Percentiles rank a stretch among this genome's conserved stretches.
Evolutionary conservation across 2,113 vertebrate genomes (phyloP).

Genomic region (Thomomys bottae): DNA sequence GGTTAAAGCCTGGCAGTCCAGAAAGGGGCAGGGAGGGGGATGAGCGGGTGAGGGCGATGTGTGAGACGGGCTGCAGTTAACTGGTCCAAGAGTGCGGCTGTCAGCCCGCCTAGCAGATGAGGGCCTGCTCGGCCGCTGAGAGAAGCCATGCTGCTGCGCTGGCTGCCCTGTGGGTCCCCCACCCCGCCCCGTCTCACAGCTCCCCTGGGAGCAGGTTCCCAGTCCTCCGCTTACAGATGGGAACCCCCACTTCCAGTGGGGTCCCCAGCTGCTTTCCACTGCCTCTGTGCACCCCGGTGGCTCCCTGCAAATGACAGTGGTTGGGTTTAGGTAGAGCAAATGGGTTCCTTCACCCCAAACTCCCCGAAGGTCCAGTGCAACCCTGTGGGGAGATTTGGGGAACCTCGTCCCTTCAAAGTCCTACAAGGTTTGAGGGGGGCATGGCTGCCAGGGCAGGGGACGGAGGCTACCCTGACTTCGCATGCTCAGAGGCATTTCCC

Average conservation of each 20-base stretch:
- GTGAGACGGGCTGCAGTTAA: not conserved
- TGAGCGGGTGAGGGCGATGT: too few relatives aligned
- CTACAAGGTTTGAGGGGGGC: not conserved
- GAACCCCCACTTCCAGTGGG: not conserved
- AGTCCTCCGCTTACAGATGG: not conserved
- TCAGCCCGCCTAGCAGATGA: not conserved
- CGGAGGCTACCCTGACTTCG: not conserved
- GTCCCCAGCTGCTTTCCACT: accelerated
- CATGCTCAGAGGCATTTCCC: not conserved
- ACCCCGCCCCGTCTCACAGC: too few relatives aligned
- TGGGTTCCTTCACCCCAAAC: accelerated
- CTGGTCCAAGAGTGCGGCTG: not conserved
- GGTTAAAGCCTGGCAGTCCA: too few relatives aligned
- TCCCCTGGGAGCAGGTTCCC: not conserved
- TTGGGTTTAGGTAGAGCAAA: not conserved
- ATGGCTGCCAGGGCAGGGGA: not conserved
- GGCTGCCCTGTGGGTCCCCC: too few relatives aligned
- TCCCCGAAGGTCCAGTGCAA: accelerated
- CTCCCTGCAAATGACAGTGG: accelerated
- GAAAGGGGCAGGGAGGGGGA: too few relatives aligned
- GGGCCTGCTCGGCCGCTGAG: too few relatives aligned
- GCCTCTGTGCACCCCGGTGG: accelerated
- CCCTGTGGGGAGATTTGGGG: accelerated
- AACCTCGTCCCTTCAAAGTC: not conserved
- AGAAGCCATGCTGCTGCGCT: too few relatives aligned